phyloP scores from a whole-genome alignment of 2,113 vertebrate genomes.

The Alces alces region DNA sequence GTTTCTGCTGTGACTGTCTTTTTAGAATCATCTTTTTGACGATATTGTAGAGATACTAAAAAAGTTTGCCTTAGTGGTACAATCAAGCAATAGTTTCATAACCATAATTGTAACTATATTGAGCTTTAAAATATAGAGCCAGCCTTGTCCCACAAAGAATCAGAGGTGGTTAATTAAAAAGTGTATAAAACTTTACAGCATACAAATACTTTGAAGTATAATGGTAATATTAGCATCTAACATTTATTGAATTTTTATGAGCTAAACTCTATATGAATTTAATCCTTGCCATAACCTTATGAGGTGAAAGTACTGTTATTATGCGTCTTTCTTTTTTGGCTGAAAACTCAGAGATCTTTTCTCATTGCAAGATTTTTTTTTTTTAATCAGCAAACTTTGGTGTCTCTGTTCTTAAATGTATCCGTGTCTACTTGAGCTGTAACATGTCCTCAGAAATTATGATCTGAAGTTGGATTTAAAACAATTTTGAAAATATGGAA shows the following conservation, averaged over 20 bases:
- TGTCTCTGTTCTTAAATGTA: not conserved
- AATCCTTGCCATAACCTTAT: not conserved
- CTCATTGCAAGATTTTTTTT: not conserved
- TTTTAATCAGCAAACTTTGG: not conserved
- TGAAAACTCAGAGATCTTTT: not conserved
- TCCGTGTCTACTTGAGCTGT: not conserved
- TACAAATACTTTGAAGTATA: not conserved
- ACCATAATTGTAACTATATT: not conserved
- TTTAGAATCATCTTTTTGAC: not conserved
- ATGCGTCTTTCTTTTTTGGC: not conserved
- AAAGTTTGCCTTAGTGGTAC: not conserved
- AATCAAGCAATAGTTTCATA: not conserved
- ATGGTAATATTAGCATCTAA: not conserved
- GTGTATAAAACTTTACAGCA: not conserved
- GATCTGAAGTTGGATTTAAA: not conserved
- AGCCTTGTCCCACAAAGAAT: not conserved
- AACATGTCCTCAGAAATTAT: not conserved
- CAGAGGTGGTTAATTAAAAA: not conserved
- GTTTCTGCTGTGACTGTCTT: not conserved
- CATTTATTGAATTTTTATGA: not conserved
- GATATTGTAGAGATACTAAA: not conserved
- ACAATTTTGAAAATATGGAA: not conserved
- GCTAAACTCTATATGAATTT: not conserved
- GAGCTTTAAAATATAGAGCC: not conserved
- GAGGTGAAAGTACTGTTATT: not conserved